Evolutionary conservation across 2,797 vertebrate species (phyloP).

Genomic region (Melanotaenia parkinsoni): DNA sequence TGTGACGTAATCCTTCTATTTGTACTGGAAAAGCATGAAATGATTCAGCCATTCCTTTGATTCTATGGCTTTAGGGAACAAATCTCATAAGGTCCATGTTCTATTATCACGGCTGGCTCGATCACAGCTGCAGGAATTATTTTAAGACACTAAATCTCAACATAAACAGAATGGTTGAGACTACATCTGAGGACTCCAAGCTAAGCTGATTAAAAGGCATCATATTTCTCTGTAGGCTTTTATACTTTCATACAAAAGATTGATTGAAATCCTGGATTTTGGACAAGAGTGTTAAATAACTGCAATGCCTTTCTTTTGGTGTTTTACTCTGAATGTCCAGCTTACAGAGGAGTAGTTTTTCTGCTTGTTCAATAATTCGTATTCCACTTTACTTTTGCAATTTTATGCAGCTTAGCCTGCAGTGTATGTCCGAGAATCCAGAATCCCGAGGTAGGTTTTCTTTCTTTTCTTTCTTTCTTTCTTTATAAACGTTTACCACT

Average conservation of each 20-base stretch:
- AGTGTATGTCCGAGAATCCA: too few species aligned
- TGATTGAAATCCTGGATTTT: neutral
- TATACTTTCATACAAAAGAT: neutral
- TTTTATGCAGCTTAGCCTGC: too few species aligned
- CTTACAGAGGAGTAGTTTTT: too few species aligned
- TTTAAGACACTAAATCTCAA: slow-evolving; percentile 1
- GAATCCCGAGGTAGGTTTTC: too few species aligned
- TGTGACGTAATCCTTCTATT: neutral
- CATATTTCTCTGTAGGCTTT: neutral
- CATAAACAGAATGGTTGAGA: neutral
- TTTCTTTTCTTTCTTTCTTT: neutral
- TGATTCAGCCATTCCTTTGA: neutral
- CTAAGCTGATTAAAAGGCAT: slow-evolving; percentile 11
- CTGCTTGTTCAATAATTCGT: too few species aligned
- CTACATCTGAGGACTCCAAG: neutral
- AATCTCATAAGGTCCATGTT: neutral
- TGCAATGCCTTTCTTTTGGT: neutral
- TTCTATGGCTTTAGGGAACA: neutral
- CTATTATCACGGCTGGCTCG: neutral
- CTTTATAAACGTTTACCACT: neutral
- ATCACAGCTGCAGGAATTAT: neutral
- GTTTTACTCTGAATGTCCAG: neutral
- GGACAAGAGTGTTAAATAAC: slow-evolving; percentile 4
- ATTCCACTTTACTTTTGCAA: too few species aligned
- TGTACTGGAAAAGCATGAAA: neutral